These are phyloP conservation scores for Crypturellus tataupa DNA, from an alignment of 2,797 vertebrate species.

Conservation along the genomic window DNA sequence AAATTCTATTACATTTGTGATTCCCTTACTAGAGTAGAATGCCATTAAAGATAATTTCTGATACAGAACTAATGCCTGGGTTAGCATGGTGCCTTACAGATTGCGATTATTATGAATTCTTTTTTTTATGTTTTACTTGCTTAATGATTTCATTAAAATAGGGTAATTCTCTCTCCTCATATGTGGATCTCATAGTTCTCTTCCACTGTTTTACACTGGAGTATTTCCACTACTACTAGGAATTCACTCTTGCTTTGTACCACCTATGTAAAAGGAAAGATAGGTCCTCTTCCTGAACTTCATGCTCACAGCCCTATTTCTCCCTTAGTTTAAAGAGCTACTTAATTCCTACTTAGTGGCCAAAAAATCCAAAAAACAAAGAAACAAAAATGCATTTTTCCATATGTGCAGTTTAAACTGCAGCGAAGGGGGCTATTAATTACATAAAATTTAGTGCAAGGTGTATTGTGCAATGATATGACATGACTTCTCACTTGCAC, in stretches of 20 bases:
- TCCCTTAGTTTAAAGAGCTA: background rate
- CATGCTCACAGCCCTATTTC: background rate
- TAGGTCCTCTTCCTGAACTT: background rate
- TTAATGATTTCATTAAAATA: background rate
- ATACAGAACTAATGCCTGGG: background rate
- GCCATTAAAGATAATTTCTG: background rate
- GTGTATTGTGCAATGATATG: background rate
- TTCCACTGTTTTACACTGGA: background rate
- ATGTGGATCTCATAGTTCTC: background rate
- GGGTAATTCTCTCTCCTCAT: background rate
- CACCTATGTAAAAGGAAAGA: background rate
- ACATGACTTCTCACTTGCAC: background rate
- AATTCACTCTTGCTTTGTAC: background rate
- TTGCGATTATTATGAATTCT: background rate
- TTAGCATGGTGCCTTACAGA: background rate
- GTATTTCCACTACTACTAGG: background rate
- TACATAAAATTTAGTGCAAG: background rate
- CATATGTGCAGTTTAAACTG: background rate
- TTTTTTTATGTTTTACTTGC: background rate
- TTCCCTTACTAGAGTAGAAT: background rate
- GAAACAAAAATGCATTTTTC: background rate
- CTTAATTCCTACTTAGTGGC: background rate
- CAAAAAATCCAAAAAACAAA: background rate
- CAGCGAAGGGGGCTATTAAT: background rate
- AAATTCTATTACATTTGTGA: background rate